A percentile compares a stretch with the other conserved stretches of the same genome.
Evolutionary conservation across 2,888 invertebrate genomes (phyloP).

Genomic region (Eupithecia abbreviata): DNA sequence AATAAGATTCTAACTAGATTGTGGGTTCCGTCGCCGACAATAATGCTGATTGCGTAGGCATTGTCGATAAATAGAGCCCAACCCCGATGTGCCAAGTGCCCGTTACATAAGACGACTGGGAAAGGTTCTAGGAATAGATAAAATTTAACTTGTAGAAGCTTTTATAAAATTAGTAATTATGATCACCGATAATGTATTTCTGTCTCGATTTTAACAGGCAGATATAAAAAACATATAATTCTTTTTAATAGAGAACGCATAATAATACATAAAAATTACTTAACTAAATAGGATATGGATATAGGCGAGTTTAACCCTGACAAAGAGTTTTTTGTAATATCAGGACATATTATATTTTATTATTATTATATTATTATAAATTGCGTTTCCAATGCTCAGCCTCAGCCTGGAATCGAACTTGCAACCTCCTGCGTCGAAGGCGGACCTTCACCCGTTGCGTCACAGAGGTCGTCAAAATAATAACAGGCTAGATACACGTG

Average conservation of each 20-base stretch:
- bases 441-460: not conserved
- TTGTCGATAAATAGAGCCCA: not conserved
- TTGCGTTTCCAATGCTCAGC: not conserved
- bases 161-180: slow-evolving; percentile 3
- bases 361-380: not conserved
- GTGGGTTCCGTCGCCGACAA: too few species aligned
- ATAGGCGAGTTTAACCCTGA: too few species aligned
- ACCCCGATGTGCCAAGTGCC: not conserved
- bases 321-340: too few species aligned
- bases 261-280: too few species aligned
- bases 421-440: not conserved
- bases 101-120: not conserved
- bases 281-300: too few species aligned
- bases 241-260: too few species aligned
- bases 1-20: too few species aligned
- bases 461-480: not conserved
- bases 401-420: not conserved
- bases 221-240: not conserved
- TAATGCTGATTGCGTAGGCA: not conserved
- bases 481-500: not conserved
- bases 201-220: not conserved
- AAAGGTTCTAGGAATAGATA: not conserved
- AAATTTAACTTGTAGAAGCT: not conserved
- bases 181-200: not conserved
- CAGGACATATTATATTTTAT: not conserved